Percentiles rank a stretch among this genome's conserved stretches.
Conservation (phyloP, 2,888 invertebrate genomes). For the Caenorhabditis japonica region DNA sequence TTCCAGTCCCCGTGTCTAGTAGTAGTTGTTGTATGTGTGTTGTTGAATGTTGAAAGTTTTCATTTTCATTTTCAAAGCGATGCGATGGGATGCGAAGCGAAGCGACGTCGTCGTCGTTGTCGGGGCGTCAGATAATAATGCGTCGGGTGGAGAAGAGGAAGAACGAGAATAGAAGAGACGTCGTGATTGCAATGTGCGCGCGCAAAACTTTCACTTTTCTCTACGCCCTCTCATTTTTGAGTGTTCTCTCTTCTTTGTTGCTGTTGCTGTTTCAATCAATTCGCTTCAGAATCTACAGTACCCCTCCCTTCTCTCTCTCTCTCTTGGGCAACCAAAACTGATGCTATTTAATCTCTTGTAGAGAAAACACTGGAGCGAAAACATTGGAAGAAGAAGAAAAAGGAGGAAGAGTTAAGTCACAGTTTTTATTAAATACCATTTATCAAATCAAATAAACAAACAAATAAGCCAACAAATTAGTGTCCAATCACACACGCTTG, state of each 20-base stretch:
- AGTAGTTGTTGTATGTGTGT: no score
- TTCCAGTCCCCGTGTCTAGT: conserved; percentile 1
- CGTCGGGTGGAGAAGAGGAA: conserved; percentile 5
- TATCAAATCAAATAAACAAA: no score
- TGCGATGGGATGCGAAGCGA: neutral
- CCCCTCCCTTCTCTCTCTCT: neutral
- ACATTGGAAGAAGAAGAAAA: no score
- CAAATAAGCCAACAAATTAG: no score
- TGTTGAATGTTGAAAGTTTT: conserved; percentile 1
- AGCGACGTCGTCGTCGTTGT: conserved; percentile 10
- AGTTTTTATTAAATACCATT: no score
- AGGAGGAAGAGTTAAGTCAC: no score
- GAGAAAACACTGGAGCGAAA: no score
- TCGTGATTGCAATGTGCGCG: conserved; percentile 12
- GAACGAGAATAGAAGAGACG: conserved; percentile 8
- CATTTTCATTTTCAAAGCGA: neutral
- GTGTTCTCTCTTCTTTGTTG: conserved; percentile 6
- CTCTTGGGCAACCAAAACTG: neutral
- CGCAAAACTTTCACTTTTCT: conserved; percentile 29
- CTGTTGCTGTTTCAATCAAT: conserved; percentile 10
- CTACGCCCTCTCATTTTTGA: conserved; percentile 9
- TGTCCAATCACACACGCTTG: no score
- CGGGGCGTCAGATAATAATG: conserved; percentile 21
- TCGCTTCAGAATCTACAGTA: neutral
- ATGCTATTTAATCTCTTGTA: no score